Base-by-base conservation (phyloP, 2,797 vertebrate genomes). In the Coracias cyanogaster region DNA sequence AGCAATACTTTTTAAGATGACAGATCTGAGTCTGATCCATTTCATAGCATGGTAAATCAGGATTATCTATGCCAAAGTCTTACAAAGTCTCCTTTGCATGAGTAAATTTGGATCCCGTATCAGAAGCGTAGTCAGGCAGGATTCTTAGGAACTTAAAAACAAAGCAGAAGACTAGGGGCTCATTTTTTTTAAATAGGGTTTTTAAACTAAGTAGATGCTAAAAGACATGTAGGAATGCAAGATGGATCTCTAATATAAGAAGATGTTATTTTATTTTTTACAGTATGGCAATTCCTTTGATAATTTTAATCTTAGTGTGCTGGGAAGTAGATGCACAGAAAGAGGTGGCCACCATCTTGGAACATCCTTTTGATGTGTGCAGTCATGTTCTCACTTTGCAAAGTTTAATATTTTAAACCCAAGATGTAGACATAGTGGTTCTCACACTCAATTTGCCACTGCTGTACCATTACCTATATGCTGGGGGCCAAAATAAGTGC, bases 321-420 rank as follows among this genome's bases (percentile, higher is more conserved):
- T 60, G 33, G 20, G 33, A 87, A 85, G 19, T 31, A 18, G 37
- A 84, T 62, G 58, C 25, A 90, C 33, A 82, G 67, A 71, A 88
- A 69, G 58, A 82, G 26, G 9, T 6, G 6, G 22, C 15, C 25
- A 90, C 73, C 25, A 88, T 52, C 60, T 60, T 66, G 39, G 55
- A 89, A 85, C 12, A 73, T 37, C 73, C 12, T 89, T 93, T 89
- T 92, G 73, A 84, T 76, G 43, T 84, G 73, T 79, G 87, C 89
- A 89, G 73, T 79, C 89, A 77, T 49, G 39, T 57, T 90, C 66
- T 77, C 58, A 57, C 90, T 76, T 79, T 90, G 51, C 58, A 89
- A 88, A 79, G 58, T 67, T 90, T 39, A 76, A 26, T 82, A 67
- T 73, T 88, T 90, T 55, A 90, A 74, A 66, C 46, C 16, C 77